These are phyloP conservation scores for Tragopan temminckii DNA, from an alignment of 2,797 vertebrate species.

Conservation along the genomic window DNA sequence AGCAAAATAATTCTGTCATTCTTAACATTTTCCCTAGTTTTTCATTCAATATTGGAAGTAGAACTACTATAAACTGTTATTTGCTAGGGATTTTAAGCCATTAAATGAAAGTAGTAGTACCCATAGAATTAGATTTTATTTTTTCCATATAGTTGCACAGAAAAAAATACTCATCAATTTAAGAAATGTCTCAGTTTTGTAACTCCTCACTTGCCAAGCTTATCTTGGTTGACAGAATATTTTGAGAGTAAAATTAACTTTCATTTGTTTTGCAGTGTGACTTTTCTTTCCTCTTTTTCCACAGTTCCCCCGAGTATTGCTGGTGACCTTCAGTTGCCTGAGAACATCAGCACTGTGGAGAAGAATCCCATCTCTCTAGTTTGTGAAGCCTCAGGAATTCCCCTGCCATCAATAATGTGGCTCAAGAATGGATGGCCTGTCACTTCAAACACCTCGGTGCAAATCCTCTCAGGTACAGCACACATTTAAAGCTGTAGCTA, in stretches of 20 bases:
- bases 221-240: background rate
- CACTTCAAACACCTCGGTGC: slow-evolving; percentile 82
- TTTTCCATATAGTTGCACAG: background rate
- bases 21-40: background rate
- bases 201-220: background rate
- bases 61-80: background rate
- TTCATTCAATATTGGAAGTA: background rate
- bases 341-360: slow-evolving; percentile 92
- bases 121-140: background rate
- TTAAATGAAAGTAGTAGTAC: background rate
- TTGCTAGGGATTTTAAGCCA: background rate
- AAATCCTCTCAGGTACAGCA: slow-evolving; percentile 90
- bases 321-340: slow-evolving; percentile 82
- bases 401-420: slow-evolving; percentile 92
- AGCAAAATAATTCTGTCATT: background rate
- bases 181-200: background rate
- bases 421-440: slow-evolving; percentile 90
- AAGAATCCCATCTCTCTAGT: slow-evolving; percentile 91
- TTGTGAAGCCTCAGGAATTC: slow-evolving; percentile 94
- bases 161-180: background rate
- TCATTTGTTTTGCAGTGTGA: background rate
- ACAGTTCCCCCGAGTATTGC: slow-evolving; percentile 89
- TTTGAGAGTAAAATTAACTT: background rate
- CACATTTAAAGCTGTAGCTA: background rate
- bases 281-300: background rate